Conservation (phyloP, 2,113 vertebrate species). For the Poicephalus gulielmi region DNA sequence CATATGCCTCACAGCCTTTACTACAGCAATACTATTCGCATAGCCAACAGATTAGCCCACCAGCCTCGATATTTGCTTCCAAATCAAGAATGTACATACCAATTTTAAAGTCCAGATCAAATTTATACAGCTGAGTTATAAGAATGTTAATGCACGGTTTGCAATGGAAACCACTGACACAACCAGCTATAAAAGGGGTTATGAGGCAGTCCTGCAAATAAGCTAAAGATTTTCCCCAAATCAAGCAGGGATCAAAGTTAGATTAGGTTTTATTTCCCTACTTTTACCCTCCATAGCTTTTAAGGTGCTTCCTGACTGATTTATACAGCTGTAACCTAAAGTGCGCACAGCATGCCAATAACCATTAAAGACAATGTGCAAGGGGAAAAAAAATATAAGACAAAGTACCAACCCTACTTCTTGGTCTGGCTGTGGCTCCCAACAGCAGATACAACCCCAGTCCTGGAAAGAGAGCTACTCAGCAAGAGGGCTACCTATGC, state of each 20-base stretch:
- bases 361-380: neutral
- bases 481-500: neutral
- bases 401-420: neutral
- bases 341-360: rapidly evolving
- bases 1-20: constrained; percentile 26
- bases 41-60: constrained; percentile 35
- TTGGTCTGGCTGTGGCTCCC: neutral
- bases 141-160: neutral
- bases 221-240: neutral
- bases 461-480: neutral
- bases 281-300: neutral
- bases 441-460: neutral
- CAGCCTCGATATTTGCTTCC: neutral
- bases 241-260: neutral
- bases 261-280: neutral
- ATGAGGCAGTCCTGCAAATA: neutral
- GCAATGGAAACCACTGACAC: constrained; percentile 34
- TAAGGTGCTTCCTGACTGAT: neutral
- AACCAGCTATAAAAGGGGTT: constrained; percentile 20
- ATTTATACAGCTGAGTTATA: constrained; percentile 32
- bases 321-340: neutral
- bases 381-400: neutral
- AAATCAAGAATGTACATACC: constrained; percentile 36
- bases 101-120: constrained; percentile 49
- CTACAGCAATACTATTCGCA: constrained; percentile 3